These are phyloP conservation scores for Pissodes strobi DNA, from an alignment of 1,140 invertebrate genomes.

Conservation along the genomic window DNA sequence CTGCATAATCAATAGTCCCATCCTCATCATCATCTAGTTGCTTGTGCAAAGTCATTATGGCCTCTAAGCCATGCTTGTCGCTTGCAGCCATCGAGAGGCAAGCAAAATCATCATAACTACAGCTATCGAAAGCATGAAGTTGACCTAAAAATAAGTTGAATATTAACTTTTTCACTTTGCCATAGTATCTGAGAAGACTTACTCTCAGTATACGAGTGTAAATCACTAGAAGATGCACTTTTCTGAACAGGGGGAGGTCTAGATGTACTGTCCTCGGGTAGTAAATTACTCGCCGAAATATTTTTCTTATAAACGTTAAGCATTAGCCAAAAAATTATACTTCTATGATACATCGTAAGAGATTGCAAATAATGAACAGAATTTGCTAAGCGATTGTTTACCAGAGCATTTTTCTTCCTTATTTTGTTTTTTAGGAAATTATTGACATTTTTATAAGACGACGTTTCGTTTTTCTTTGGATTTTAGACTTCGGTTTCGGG, in stretches of 20 bases:
- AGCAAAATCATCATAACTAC: conserved; percentile 69
- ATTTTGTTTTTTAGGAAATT: neutral
- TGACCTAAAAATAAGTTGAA: conserved; percentile 44
- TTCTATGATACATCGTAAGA: conserved; percentile 27
- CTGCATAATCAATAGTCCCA: conserved; percentile 90
- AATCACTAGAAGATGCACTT: conserved; percentile 23
- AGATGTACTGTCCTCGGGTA: neutral
- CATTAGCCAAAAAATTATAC: conserved; percentile 46
- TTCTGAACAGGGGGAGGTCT: conserved; percentile 32
- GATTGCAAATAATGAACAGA: conserved; percentile 1
- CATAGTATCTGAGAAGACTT: neutral
- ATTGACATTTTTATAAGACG: too few species aligned
- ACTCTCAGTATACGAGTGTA: conserved; percentile 25
- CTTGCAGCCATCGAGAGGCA: conserved; percentile 73
- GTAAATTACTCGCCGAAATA: conserved; percentile 15
- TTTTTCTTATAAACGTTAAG: conserved; percentile 30
- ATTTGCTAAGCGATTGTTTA: neutral
- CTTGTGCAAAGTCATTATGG: conserved; percentile 83
- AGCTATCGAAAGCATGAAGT: conserved; percentile 54
- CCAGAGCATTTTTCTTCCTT: conserved; percentile 1
- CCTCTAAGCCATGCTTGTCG: conserved; percentile 84
- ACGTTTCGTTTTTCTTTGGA: too few species aligned
- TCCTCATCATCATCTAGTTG: conserved; percentile 93
- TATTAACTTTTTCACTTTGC: neutral
- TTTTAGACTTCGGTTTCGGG: too few species aligned